Conservation (phyloP, 2,113 vertebrate genomes). For the Cairina moschata region DNA sequence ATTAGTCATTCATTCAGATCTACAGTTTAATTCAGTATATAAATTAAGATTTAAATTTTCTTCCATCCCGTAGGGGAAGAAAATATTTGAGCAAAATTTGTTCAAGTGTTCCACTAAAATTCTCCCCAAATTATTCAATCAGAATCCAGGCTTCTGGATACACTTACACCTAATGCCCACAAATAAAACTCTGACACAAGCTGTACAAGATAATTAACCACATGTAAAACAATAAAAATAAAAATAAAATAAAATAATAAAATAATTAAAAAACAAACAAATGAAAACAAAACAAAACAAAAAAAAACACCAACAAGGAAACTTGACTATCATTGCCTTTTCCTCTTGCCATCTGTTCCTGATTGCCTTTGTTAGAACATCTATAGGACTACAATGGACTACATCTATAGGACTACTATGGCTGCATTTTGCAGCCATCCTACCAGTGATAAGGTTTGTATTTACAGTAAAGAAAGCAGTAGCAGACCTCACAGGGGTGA, state of each 20-base stretch:
- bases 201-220: neutral
- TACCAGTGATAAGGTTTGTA: neutral
- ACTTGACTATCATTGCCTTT: neutral
- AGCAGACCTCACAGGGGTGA: neutral
- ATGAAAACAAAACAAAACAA: neutral
- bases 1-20: slow-evolving; percentile 20
- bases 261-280: neutral
- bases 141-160: neutral
- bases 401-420: neutral
- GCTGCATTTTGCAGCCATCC: neutral
- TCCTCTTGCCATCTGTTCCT: neutral
- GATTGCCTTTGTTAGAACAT: neutral
- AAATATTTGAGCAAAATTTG: neutral
- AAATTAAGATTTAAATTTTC: neutral
- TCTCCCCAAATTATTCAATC: neutral
- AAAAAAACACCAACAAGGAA: neutral
- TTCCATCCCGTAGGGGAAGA: neutral
- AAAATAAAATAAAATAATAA: too few species aligned
- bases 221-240: neutral
- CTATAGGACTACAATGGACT: neutral
- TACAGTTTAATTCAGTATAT: neutral
- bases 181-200: neutral
- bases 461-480: neutral
- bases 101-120: neutral
- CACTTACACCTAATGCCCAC: neutral